Evolutionary conservation across 2,888 invertebrate species (phyloP).

Genomic region (Elmis aenea): DNA sequence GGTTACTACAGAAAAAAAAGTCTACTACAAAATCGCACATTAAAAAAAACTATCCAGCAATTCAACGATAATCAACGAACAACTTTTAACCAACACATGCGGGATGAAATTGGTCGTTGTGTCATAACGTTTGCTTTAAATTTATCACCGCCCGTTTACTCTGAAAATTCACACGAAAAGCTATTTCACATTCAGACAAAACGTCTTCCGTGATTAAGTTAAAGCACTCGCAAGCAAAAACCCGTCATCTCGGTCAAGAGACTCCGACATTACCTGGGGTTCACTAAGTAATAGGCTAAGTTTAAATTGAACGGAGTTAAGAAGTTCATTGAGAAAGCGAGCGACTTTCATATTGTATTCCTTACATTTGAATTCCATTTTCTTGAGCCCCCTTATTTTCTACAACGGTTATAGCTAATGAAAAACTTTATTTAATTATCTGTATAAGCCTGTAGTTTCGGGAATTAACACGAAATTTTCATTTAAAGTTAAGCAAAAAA

Average conservation of each 20-base stretch:
- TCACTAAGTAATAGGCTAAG: conserved; percentile 4
- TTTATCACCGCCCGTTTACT: conserved; percentile 9
- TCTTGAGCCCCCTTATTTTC: conserved; percentile 1
- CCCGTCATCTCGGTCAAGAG: conserved; percentile 11
- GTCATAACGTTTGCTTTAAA: conserved; percentile 1
- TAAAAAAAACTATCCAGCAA: too few species aligned
- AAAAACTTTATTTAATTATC: too few species aligned
- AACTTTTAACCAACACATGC: too few species aligned
- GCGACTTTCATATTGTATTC: neutral
- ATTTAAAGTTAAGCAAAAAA: too few species aligned
- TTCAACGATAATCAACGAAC: too few species aligned
- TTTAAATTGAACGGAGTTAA: conserved; percentile 7
- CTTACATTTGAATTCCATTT: conserved; percentile 4
- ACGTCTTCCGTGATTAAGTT: conserved; percentile 12
- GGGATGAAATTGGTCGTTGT: neutral
- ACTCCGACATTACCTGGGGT: conserved; percentile 6
- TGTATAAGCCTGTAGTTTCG: too few species aligned
- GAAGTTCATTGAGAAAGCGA: conserved; percentile 5
- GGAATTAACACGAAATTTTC: too few species aligned
- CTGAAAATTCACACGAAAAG: conserved; percentile 10
- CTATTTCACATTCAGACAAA: conserved; percentile 11
- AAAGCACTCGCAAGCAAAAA: conserved; percentile 9
- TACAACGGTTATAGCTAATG: too few species aligned
- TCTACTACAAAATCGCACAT: too few species aligned
- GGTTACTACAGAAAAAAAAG: too few species aligned